Evolutionary conservation across 2,888 invertebrate species (phyloP).

Genomic region (Harpalus rubripes): DNA sequence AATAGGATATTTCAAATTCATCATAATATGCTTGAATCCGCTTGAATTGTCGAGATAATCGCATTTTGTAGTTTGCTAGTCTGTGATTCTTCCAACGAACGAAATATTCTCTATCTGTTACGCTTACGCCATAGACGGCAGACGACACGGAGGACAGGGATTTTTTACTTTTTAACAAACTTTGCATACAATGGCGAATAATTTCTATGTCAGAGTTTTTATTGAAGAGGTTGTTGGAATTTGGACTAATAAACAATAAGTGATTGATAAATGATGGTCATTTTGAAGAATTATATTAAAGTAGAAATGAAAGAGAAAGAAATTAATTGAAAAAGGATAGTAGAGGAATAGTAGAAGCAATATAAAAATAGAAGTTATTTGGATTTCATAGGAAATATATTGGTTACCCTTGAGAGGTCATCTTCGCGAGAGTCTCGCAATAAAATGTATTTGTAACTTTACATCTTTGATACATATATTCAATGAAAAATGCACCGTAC

Average conservation of each 20-base stretch:
- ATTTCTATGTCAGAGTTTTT: conserved; percentile 26
- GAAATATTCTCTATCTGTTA: background rate
- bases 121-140: background rate
- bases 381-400: too few relatives aligned
- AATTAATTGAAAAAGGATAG: background rate
- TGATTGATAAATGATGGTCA: background rate
- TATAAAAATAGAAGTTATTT: background rate
- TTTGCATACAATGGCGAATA: conserved; percentile 19
- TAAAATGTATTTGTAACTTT: too few relatives aligned
- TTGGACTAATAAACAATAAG: background rate
- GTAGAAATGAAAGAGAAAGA: background rate
- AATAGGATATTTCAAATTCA: too few relatives aligned
- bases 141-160: background rate
- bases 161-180: background rate
- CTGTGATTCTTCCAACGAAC: background rate
- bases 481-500: too few relatives aligned
- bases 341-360: background rate
- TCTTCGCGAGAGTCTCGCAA: too few relatives aligned
- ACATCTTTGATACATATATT: too few relatives aligned
- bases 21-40: too few relatives aligned
- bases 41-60: too few relatives aligned
- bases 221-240: conserved; percentile 1
- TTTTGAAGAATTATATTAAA: background rate
- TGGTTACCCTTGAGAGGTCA: too few relatives aligned
- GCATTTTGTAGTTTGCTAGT: too few relatives aligned